phyloP scores from a whole-genome alignment of 2,797 vertebrate species.

The Ctenopoma kingsleyae region DNA sequence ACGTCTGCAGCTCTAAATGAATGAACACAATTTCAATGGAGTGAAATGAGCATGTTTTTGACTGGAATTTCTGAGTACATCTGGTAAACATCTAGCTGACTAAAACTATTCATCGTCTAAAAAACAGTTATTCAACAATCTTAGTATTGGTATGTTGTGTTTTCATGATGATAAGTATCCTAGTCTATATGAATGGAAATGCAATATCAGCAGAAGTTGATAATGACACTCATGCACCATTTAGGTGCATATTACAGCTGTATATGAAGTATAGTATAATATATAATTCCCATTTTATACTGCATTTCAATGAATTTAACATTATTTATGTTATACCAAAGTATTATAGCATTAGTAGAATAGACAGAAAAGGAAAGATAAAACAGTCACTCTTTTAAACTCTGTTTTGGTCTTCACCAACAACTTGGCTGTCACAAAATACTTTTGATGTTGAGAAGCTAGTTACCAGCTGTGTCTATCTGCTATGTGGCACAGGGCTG shows the following conservation, averaged over 20 bases:
- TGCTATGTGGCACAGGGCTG: background rate
- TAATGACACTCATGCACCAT: background rate
- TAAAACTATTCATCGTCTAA: constrained; percentile 16
- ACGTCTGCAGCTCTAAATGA: constrained; percentile 28
- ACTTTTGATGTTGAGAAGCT: background rate
- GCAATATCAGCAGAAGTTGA: background rate
- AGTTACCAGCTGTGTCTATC: background rate
- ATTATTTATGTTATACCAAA: constrained; percentile 3
- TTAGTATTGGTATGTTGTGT: background rate
- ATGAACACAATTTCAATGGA: constrained; percentile 14
- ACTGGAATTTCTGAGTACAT: constrained; percentile 40
- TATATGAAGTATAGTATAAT: background rate
- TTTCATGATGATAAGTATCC: background rate
- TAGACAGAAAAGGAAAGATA: background rate
- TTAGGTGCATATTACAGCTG: background rate
- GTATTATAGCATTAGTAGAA: background rate
- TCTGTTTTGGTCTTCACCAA: background rate
- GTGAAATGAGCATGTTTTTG: constrained; percentile 37
- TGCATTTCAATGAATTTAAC: constrained; percentile 2
- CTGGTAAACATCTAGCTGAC: constrained; percentile 21
- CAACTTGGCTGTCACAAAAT: background rate
- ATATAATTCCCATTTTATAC: background rate
- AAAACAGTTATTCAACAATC: constrained; percentile 27
- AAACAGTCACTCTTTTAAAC: background rate
- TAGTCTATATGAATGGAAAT: background rate